Evolutionary conservation across 1,140 invertebrate genomes (phyloP).

Genomic region (Carposina sasakii): DNA sequence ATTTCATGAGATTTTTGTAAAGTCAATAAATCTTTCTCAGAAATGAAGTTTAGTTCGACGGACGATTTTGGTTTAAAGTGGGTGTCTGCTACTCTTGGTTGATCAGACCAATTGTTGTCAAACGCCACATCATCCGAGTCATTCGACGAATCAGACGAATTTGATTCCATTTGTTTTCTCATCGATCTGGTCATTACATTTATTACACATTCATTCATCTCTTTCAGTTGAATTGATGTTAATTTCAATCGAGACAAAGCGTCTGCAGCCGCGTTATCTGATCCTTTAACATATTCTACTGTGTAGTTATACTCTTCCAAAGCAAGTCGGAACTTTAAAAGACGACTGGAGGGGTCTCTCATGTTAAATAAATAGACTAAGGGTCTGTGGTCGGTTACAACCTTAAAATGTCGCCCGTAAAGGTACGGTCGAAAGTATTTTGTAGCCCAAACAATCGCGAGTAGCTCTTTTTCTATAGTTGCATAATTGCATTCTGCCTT

Average conservation of each 20-base stretch:
- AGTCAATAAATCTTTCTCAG: conserved; percentile 4
- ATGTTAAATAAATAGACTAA: conserved; percentile 43
- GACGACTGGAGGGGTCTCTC: conserved; percentile 30
- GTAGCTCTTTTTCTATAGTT: conserved; percentile 60
- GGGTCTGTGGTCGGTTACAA: conserved; percentile 50
- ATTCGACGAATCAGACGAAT: not conserved
- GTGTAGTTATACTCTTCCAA: conserved; percentile 42
- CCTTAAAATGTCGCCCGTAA: conserved; percentile 38
- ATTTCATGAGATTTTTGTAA: conserved; percentile 9
- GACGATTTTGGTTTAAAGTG: conserved; percentile 14
- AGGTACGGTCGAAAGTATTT: conserved; percentile 58
- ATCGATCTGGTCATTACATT: not conserved
- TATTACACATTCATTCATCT: not conserved
- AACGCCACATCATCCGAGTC: not conserved
- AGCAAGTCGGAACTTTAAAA: conserved; percentile 41
- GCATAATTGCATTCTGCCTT: conserved; percentile 48
- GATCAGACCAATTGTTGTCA: conserved; percentile 22
- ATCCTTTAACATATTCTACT: conserved; percentile 30
- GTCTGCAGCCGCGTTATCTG: conserved; percentile 5
- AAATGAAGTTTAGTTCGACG: conserved; percentile 16
- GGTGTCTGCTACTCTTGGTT: conserved; percentile 27
- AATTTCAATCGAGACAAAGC: conserved; percentile 7
- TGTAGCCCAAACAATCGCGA: conserved; percentile 67
- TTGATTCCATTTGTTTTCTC: not conserved
- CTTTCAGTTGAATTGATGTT: not conserved